Conservation (phyloP, 2,888 invertebrate genomes). For the Cephus rjabovi region DNA sequence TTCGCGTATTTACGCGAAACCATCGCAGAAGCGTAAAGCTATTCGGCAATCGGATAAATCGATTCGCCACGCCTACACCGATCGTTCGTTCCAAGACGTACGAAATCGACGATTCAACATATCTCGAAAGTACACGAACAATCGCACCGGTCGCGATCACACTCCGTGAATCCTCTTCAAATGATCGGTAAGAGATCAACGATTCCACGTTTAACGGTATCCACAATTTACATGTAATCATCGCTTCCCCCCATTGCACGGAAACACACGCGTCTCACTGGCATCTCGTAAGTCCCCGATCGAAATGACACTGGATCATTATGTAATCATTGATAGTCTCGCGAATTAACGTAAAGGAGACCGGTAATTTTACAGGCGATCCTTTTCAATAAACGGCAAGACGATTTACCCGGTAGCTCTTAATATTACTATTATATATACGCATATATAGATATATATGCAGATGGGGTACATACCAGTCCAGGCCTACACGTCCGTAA, state of each 20-base stretch:
- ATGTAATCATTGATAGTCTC: neutral
- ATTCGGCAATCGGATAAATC: neutral
- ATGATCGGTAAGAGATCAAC: neutral
- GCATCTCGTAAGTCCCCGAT: neutral
- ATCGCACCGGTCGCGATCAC: neutral
- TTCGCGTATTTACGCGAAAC: neutral
- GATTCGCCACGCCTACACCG: neutral
- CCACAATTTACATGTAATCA: neutral
- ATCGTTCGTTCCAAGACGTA: neutral
- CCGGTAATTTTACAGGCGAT: neutral
- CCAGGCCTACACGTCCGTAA: neutral
- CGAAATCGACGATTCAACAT: neutral
- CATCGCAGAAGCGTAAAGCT: neutral
- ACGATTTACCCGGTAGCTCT: neutral
- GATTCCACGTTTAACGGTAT: neutral
- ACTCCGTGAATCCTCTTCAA: neutral
- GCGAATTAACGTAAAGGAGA: neutral
- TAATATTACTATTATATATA: neutral
- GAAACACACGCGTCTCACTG: neutral
- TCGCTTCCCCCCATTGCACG: neutral
- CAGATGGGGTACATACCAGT: neutral
- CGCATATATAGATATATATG: neutral
- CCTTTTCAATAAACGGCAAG: neutral
- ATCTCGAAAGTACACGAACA: neutral
- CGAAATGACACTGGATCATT: neutral